These are phyloP conservation scores for Oenanthe oenanthe DNA, from an alignment of 2,113 vertebrate genomes.

Conservation along the genomic window DNA sequence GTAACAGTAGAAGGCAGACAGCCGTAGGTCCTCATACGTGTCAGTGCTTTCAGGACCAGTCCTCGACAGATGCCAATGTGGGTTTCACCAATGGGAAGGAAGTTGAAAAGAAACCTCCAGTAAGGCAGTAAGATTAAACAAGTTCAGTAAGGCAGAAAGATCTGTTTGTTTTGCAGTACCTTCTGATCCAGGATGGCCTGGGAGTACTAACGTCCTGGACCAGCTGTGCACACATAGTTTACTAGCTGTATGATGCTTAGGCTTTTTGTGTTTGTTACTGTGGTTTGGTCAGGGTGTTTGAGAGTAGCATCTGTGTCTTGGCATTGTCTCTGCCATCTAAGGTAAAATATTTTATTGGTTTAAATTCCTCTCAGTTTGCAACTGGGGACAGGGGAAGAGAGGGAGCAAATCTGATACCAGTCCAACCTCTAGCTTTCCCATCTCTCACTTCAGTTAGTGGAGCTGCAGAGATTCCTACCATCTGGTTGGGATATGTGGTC, in stretches of 20 bases:
- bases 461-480: neutral
- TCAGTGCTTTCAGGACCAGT: neutral
- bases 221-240: neutral
- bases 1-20: neutral
- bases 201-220: neutral
- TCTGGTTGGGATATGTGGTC: neutral
- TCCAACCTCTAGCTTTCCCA: neutral
- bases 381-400: neutral
- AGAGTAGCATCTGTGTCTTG: neutral
- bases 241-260: neutral
- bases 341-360: neutral
- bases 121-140: neutral
- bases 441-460: neutral
- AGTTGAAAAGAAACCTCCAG: neutral
- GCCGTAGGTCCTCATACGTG: rapidly evolving
- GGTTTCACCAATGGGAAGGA: neutral
- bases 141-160: neutral
- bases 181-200: neutral
- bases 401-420: neutral
- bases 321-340: neutral
- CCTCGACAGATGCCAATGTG: rapidly evolving
- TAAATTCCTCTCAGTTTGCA: neutral
- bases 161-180: neutral
- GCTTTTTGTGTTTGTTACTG: neutral
- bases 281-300: neutral